Evolutionary conservation across 2,113 vertebrate species (phyloP).

Genomic region (Equus quagga): DNA sequence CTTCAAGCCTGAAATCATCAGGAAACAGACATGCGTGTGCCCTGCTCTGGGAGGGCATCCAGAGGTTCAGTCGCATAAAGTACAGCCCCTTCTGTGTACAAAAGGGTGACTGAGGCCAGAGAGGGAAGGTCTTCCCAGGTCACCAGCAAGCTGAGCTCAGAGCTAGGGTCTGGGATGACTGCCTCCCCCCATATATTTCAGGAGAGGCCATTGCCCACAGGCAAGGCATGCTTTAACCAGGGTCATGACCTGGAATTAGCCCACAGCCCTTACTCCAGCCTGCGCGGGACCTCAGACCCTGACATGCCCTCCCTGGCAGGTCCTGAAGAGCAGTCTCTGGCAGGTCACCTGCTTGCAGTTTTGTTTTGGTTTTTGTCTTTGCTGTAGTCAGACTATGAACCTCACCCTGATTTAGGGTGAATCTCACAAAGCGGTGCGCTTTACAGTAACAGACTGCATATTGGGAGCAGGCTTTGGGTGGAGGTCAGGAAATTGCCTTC

Average conservation of each 20-base stretch:
- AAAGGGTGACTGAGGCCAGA: background rate
- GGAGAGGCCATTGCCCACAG: background rate
- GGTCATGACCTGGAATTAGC: constrained; percentile 73
- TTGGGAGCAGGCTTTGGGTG: background rate
- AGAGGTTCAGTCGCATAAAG: background rate
- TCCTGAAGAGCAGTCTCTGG: background rate
- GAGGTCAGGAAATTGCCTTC: background rate
- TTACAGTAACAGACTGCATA: background rate
- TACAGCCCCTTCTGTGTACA: background rate
- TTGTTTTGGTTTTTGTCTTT: background rate
- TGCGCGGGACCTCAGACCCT: background rate
- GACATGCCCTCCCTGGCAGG: background rate
- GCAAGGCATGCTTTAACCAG: constrained; percentile 41
- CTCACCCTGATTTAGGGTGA: background rate
- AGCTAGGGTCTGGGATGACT: background rate
- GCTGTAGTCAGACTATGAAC: background rate
- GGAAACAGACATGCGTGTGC: background rate
- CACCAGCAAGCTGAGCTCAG: background rate
- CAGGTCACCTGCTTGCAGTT: background rate
- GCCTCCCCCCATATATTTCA: background rate
- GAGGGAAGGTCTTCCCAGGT: background rate
- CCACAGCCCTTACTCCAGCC: background rate
- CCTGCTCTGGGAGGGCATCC: background rate
- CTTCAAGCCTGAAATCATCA: background rate
- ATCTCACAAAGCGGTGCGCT: background rate